Conservation (phyloP, 2,113 vertebrate genomes). For the Siniperca knerii region DNA sequence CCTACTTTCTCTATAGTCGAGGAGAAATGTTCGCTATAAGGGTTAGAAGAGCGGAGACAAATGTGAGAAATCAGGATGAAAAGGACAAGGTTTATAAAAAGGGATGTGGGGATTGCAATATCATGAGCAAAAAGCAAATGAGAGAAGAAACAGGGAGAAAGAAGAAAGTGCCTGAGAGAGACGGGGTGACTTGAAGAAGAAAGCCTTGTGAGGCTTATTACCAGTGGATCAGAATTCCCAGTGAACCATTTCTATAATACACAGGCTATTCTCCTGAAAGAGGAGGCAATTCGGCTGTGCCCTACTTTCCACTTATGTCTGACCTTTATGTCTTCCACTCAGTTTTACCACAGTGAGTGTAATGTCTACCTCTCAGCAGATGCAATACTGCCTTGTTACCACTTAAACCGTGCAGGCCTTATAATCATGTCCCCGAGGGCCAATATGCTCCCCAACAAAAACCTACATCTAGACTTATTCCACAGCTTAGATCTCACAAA, state of each 20-base stretch:
- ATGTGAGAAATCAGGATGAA: slow-evolving; percentile 37
- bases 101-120: slow-evolving; percentile 38
- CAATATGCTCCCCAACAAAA: slow-evolving; percentile 44
- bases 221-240: slow-evolving; percentile 79
- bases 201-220: slow-evolving; percentile 75
- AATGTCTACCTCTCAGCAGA: slow-evolving; percentile 76
- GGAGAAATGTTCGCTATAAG: slow-evolving; percentile 19
- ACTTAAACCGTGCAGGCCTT: slow-evolving; percentile 70
- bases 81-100: slow-evolving; percentile 36
- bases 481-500: slow-evolving; percentile 22
- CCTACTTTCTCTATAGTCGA: slow-evolving; percentile 4
- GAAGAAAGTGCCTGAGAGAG: slow-evolving; percentile 2
- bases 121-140: slow-evolving; percentile 33
- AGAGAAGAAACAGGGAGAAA: not conserved
- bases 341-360: slow-evolving; percentile 71
- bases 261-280: slow-evolving; percentile 70
- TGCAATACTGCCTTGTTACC: slow-evolving; percentile 76
- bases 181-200: slow-evolving; percentile 23
- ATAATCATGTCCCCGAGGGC: slow-evolving; percentile 75
- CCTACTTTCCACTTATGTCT: slow-evolving; percentile 81
- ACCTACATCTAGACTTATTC: slow-evolving; percentile 29
- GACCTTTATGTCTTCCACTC: slow-evolving; percentile 83
- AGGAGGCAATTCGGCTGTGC: slow-evolving; percentile 72
- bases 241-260: slow-evolving; percentile 72
- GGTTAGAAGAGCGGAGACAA: slow-evolving; percentile 38